Base-by-base conservation (phyloP, 2,888 invertebrate genomes). In the Acheta domesticus region DNA sequence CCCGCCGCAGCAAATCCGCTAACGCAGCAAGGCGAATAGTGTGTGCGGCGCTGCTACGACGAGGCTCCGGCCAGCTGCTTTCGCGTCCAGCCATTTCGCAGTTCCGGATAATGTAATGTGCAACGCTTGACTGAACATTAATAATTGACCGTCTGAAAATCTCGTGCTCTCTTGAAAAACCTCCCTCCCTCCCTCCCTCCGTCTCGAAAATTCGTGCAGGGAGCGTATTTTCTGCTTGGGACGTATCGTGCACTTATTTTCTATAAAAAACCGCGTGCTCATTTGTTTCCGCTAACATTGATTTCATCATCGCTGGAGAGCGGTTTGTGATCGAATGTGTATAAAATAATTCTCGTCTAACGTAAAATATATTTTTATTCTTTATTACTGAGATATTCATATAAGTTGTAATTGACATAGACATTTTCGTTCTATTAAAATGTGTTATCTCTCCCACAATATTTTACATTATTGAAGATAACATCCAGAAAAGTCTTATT, bases 31-130 rank as follows among this genome's bases (percentile, higher is more conserved):
- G 8, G 62, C n/a, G 62, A 62, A 62, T 62, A 12, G n/a, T n/a
- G n/a, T 11, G n/a, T 1, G 62, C 14, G 62, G 14, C 62, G 16
- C 62, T 62, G 16, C 62, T n/a, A 62, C 62, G n/a, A 3, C 11
- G 14, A n/a, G n/a, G 1, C 62, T 62, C 8, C 16, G 62, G 62
- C 62, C 62, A 62, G 62, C 62, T 62, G 62, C 62, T 62, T 62
- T 62, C 62, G 1, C 62, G 62, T 62, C 62, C 62, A 14, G n/a
- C 62, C 8, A 62, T 62, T 62, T n/a, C 62, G 62, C 62, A 62
- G 62, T 62, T 62, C 62, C 62, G 62, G 62, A 62, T 62, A 62
- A 62, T 62, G 62, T 62, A 62, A 62, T 62, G 62, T 62, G 11
- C 62, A 62, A 62, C 62, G 62, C 62, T 62, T 62, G 8, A 62